Conservation (phyloP, 1,140 invertebrate genomes). For the Pteromalus puparum region DNA sequence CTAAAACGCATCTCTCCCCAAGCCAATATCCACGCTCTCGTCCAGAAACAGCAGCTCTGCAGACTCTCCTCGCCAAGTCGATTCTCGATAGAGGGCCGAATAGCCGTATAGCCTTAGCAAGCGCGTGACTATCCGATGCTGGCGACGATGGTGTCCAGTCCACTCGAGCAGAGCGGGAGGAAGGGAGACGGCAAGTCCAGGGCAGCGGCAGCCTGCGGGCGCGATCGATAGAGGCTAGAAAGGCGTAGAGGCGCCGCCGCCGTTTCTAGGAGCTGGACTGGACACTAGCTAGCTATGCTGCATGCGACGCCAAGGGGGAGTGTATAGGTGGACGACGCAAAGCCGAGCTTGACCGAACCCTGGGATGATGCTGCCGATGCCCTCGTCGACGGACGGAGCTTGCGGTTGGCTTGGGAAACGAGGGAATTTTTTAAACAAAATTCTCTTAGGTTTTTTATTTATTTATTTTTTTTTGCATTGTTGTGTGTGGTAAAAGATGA, state of each 20-base stretch:
- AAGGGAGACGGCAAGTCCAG: slow-evolving; percentile 49
- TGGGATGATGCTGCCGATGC: neutral
- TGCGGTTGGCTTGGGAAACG: too few species aligned
- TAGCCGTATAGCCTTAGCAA: slow-evolving; percentile 25
- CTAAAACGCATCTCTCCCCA: too few species aligned
- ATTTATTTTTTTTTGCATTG: too few species aligned
- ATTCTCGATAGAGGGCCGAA: neutral
- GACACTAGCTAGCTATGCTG: slow-evolving; percentile 39
- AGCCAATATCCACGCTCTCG: too few species aligned
- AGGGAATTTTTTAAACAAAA: too few species aligned
- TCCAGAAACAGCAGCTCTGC: too few species aligned
- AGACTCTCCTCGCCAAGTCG: too few species aligned
- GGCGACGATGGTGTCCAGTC: slow-evolving; percentile 61
- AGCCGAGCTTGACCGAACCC: neutral
- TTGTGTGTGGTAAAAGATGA: too few species aligned
- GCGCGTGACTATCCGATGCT: slow-evolving; percentile 49
- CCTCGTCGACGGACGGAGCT: too few species aligned
- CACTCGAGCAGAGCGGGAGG: slow-evolving; percentile 54
- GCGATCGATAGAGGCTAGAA: slow-evolving; percentile 66
- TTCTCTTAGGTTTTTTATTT: too few species aligned
- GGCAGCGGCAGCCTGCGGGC: slow-evolving; percentile 53
- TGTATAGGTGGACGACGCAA: slow-evolving; percentile 39
- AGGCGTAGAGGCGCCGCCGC: slow-evolving; percentile 36
- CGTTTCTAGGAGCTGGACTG: slow-evolving; percentile 62
- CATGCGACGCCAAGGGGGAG: neutral